Percentiles rank a stretch among this genome's conserved stretches.
These are phyloP conservation scores for Choristoneura fumiferana DNA, from an alignment of 1,140 invertebrate genomes.

Conservation along the genomic window DNA sequence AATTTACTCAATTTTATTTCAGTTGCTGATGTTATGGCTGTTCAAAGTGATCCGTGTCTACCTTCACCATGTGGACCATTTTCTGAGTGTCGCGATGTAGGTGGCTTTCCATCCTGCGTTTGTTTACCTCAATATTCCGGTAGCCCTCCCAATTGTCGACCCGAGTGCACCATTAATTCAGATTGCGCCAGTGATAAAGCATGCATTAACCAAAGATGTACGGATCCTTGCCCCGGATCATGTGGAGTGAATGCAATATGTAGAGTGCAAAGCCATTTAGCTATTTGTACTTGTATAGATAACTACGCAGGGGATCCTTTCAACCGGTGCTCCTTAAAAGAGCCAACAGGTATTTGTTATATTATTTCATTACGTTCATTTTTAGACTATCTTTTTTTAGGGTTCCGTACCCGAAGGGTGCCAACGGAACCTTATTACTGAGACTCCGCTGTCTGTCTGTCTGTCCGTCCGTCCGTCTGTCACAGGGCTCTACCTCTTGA, in stretches of 20 bases:
- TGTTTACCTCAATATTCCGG: slow-evolving; percentile 83
- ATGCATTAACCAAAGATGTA: slow-evolving; percentile 87
- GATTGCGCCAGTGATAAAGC: slow-evolving; percentile 86
- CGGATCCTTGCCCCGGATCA: slow-evolving; percentile 87
- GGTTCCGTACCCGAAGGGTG: too few species aligned
- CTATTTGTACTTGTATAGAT: slow-evolving; percentile 84
- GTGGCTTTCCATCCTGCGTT: slow-evolving; percentile 82
- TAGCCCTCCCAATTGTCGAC: slow-evolving; percentile 86
- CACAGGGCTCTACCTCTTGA: too few species aligned
- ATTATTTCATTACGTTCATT: slow-evolving; percentile 22
- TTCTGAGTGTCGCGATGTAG: slow-evolving; percentile 83
- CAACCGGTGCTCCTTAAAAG: slow-evolving; percentile 77
- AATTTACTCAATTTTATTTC: slow-evolving; percentile 38
- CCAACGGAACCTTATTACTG: too few species aligned
- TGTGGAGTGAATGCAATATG: slow-evolving; percentile 88
- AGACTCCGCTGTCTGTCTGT: too few species aligned
- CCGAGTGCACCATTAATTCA: slow-evolving; percentile 85
- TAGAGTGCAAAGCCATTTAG: slow-evolving; percentile 85
- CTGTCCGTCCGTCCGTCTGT: too few species aligned
- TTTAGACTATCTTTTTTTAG: too few species aligned
- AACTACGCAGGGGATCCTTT: slow-evolving; percentile 87
- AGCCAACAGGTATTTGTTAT: slow-evolving; percentile 68
- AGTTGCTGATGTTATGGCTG: slow-evolving; percentile 54
- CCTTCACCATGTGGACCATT: slow-evolving; percentile 87
- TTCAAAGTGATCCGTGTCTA: slow-evolving; percentile 79